Evolutionary conservation across 1,140 invertebrate species (phyloP), one percentile per base, ranked within the genome.

Genomic region (Drosophila obscura): DNA sequence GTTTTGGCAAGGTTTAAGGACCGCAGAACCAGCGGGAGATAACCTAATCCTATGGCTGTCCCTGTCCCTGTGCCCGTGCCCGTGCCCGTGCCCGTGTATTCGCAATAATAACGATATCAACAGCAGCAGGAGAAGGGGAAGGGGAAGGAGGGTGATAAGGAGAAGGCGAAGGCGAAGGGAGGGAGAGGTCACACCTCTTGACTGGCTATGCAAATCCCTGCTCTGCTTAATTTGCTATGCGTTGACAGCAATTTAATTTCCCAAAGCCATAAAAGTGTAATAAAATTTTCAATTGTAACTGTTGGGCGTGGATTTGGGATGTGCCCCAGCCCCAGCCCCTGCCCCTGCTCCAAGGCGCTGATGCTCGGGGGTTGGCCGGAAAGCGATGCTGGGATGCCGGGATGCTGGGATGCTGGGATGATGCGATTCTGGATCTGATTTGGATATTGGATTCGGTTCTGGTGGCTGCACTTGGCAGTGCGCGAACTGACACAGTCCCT

Each of bases 231-330:
- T 84, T 84, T 84, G 85, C 78, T 79, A 80, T 85, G 62, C 77
- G 72, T 7, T 73, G 73, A 81, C 77, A 85, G 81, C 81, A 85
- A 85, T 85, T 85, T 85, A 85, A 85, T 85, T 85, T 75, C 65
- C 82, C 77, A 78, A 84, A 81, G 81, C 82, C 82, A 85, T 85
- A 85, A 85, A 85, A 85, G 72, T 77, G 77, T 81, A 87, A 85
- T 81, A 81, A 81, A 87, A 85, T 79, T 69, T 80, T 80, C 81
- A 84, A 84, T 83, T 83, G 81, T 77, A 50, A 77, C 77, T 49
- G 68, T 61, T 80, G 74, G 71, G 65, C 64, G 78, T 55, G 51
- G 64, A 69, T 43, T 60, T 15, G 44, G 19, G 28, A 39, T 5
- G 35, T 4, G 35, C 4, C 11, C 11, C 35, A 4, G 31, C 31